Evolutionary conservation across 2,888 invertebrate species (phyloP).

Genomic region (Priocnemis perturbator): DNA sequence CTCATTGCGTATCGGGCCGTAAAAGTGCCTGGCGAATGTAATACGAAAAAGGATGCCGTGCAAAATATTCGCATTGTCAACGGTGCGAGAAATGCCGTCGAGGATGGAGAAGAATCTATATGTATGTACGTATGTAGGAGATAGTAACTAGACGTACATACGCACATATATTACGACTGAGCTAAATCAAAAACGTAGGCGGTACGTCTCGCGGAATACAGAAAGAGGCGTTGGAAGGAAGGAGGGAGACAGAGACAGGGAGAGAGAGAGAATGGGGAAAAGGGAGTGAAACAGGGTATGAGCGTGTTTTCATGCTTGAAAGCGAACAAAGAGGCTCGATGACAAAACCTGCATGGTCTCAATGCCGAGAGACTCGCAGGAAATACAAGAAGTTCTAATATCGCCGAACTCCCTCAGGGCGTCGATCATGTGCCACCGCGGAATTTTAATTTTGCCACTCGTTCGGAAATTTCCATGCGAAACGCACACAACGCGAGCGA

Average conservation of each 20-base stretch:
- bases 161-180: slow-evolving; percentile 21
- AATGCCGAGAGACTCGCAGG: slow-evolving; percentile 54
- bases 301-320: slow-evolving; percentile 65
- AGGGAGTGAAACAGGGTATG: slow-evolving; percentile 51
- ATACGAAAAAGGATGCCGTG: slow-evolving; percentile 11
- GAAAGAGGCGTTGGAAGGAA: neutral
- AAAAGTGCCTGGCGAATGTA: too few species aligned
- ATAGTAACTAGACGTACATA: neutral
- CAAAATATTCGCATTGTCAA: slow-evolving; percentile 41
- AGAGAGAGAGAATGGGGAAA: slow-evolving; percentile 35
- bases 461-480: neutral
- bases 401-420: slow-evolving; percentile 52
- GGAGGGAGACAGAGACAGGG: slow-evolving; percentile 25
- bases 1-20: too few species aligned
- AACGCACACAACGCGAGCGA: neutral
- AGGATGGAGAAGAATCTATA: slow-evolving; percentile 20
- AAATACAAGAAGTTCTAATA: slow-evolving; percentile 61
- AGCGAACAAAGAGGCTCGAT: slow-evolving; percentile 69
- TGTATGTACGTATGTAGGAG: neutral
- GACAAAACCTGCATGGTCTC: slow-evolving; percentile 69
- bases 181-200: slow-evolving; percentile 58
- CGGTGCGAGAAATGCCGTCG: slow-evolving; percentile 32
- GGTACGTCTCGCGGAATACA: slow-evolving; percentile 4
- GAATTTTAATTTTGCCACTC: slow-evolving; percentile 41
- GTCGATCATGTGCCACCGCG: slow-evolving; percentile 46